phyloP scores from a whole-genome alignment of 1,140 invertebrate species.

The Diachasmimorpha longicaudata region DNA sequence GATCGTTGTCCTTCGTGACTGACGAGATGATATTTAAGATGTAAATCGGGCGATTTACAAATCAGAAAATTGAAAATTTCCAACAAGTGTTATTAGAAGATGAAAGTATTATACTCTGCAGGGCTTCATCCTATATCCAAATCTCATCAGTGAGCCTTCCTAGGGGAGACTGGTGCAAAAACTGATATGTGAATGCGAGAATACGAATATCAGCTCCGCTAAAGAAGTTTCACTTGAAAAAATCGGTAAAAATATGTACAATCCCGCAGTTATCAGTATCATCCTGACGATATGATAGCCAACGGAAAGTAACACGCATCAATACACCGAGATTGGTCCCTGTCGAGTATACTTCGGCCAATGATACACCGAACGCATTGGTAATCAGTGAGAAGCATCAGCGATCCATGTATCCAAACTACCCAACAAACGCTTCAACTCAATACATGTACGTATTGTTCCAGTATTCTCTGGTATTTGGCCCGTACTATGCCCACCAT shows the following conservation, averaged over 20 bases:
- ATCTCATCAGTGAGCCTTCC: too few species aligned
- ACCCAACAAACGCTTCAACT: constrained; percentile 10
- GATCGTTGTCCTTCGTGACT: too few species aligned
- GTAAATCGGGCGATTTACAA: too few species aligned
- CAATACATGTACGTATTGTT: constrained; percentile 6
- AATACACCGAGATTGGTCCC: constrained; percentile 14
- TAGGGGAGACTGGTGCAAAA: too few species aligned
- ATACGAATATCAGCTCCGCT: too few species aligned
- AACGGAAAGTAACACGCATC: constrained; percentile 18
- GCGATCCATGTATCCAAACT: not conserved
- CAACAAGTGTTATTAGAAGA: too few species aligned
- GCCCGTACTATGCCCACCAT: constrained; percentile 8
- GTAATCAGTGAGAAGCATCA: not conserved
- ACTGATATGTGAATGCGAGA: too few species aligned
- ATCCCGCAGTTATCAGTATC: not conserved
- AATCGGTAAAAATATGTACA: not conserved
- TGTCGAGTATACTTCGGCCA: constrained; percentile 12
- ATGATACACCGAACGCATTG: not conserved
- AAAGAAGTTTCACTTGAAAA: too few species aligned
- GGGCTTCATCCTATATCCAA: too few species aligned
- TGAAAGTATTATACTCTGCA: too few species aligned
- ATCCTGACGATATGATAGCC: not conserved
- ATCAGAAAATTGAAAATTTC: too few species aligned
- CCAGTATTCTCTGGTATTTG: constrained; percentile 29
- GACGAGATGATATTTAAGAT: too few species aligned